A percentile compares a stretch with the other conserved stretches of the same genome.
These are phyloP conservation scores for Marasmarcha lunaedactyla DNA, from an alignment of 2,888 invertebrate species.

Conservation along the genomic window DNA sequence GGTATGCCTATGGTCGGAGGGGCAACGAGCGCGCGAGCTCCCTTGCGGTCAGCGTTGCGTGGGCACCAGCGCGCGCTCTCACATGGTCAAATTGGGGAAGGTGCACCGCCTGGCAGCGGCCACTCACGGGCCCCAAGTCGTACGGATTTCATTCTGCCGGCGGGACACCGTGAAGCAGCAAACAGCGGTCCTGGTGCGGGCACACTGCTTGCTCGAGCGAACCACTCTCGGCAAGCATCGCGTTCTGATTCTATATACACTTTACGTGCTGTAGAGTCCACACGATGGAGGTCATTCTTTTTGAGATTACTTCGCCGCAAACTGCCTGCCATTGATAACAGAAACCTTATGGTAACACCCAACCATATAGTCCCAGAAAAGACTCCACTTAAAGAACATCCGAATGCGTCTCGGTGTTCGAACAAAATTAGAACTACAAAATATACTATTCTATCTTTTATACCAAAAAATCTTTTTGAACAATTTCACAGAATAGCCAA, in stretches of 20 bases:
- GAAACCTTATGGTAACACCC: constrained; percentile 81
- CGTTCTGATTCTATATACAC: constrained; percentile 92
- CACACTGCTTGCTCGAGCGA: constrained; percentile 51
- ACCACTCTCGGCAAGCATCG: constrained; percentile 89
- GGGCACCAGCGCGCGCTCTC: constrained; percentile 89
- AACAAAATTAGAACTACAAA: constrained; percentile 95
- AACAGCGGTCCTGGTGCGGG: constrained; percentile 58
- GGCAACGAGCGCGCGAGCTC: constrained; percentile 64
- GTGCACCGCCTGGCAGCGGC: constrained; percentile 62
- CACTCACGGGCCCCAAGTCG: constrained; percentile 87
- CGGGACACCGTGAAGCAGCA: constrained; percentile 80
- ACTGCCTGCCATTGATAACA: constrained; percentile 75
- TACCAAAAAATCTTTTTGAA: constrained; percentile 96
- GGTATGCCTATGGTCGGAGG: constrained; percentile 69
- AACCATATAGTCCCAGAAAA: constrained; percentile 88
- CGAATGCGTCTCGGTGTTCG: constrained; percentile 83
- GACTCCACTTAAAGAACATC: constrained; percentile 83
- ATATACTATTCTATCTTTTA: constrained; percentile 92
- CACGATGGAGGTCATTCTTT: constrained; percentile 78
- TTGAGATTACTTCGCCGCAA: constrained; percentile 72
- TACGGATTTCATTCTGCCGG: constrained; percentile 90
- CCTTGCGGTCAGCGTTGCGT: constrained; percentile 78
- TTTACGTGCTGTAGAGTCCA: constrained; percentile 78
- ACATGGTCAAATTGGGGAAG: constrained; percentile 87
- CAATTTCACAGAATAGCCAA: constrained; percentile 98